phyloP scores from a whole-genome alignment of 2,113 vertebrate genomes.

The Scartelaos histophorus region DNA sequence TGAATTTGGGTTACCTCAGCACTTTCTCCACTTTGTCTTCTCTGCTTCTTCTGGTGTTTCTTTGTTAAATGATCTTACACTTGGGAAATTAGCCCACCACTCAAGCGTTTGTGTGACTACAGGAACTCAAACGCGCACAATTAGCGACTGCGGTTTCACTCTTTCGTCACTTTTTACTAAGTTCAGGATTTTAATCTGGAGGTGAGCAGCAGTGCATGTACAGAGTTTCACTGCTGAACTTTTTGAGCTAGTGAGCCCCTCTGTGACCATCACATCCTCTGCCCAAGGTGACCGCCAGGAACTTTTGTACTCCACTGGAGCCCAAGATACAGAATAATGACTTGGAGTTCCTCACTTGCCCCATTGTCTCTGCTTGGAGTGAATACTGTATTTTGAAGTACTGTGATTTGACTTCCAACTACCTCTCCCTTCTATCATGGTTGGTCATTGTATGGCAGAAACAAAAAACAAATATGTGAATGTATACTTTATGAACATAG shows the following conservation, averaged over 20 bases:
- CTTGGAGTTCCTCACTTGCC: background rate
- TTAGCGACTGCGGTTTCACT: slow-evolving; percentile 13
- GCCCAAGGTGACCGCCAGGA: background rate
- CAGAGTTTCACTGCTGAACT: background rate
- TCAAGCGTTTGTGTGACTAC: background rate
- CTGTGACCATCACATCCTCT: background rate
- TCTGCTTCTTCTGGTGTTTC: slow-evolving; percentile 10
- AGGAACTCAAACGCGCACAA: slow-evolving; percentile 19
- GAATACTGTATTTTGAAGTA: background rate
- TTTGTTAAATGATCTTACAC: slow-evolving; percentile 57
- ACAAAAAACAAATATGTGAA: no score
- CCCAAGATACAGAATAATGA: background rate
- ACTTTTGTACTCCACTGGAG: background rate
- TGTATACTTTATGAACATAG: no score
- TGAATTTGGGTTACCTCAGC: slow-evolving; percentile 41
- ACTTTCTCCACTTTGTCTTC: slow-evolving; percentile 24
- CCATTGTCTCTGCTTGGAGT: background rate
- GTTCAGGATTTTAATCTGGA: background rate
- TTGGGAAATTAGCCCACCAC: slow-evolving; percentile 59
- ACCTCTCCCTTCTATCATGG: background rate
- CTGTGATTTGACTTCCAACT: background rate
- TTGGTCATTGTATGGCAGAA: background rate
- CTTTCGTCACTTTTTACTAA: slow-evolving; percentile 8
- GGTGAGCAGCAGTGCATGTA: background rate
- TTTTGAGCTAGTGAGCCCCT: background rate